Evolutionary conservation across 2,113 vertebrate species (phyloP).

Genomic region (Mormyrus iriodes): DNA sequence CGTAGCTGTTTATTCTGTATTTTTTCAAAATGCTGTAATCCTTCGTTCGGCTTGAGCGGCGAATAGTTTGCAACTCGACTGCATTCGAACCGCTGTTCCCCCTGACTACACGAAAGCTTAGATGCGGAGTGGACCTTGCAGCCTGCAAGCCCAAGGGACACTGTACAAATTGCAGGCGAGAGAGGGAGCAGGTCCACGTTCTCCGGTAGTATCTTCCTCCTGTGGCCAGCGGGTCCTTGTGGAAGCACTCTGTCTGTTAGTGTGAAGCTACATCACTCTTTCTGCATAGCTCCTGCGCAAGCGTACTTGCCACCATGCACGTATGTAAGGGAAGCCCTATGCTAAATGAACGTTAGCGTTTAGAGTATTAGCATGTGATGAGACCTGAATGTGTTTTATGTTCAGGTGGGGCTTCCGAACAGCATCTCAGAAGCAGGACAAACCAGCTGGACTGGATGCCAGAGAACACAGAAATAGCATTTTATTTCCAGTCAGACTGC

Average conservation of each 20-base stretch:
- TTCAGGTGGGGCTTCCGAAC: neutral
- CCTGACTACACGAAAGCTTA: neutral
- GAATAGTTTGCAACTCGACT: neutral
- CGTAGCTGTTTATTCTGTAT: neutral
- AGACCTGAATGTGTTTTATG: neutral
- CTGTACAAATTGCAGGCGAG: neutral
- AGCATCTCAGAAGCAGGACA: neutral
- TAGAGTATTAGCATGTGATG: neutral
- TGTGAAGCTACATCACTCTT: neutral
- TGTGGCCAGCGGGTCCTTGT: no score
- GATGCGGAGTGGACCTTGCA: neutral
- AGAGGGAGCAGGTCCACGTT: neutral
- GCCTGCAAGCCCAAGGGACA: neutral
- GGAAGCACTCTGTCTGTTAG: neutral
- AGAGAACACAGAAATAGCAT: neutral
- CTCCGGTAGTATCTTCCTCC: no score
- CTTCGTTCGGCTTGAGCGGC: neutral
- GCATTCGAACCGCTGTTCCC: neutral
- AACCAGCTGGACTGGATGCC: neutral
- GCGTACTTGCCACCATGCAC: neutral
- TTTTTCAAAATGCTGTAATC: neutral
- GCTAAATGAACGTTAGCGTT: neutral
- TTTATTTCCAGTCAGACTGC: neutral
- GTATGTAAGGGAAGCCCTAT: neutral
- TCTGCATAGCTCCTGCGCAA: neutral